These are phyloP conservation scores for Aramus guarauna DNA, from an alignment of 2,113 vertebrate species.

Conservation along the genomic window DNA sequence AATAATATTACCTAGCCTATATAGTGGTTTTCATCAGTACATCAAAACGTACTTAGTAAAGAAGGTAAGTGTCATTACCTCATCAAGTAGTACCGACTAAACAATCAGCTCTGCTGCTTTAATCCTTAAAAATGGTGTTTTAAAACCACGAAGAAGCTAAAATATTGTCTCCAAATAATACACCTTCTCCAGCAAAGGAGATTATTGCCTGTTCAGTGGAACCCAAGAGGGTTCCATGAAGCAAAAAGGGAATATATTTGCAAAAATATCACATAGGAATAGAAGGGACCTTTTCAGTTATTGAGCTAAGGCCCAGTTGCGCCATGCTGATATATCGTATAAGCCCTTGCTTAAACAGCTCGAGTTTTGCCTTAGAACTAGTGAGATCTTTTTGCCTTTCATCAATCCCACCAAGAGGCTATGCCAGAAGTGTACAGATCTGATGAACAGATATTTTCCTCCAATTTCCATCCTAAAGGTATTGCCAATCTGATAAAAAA, in stretches of 20 bases:
- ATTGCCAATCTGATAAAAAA: neutral
- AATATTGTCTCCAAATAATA: slow-evolving; percentile 51
- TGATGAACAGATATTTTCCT: neutral
- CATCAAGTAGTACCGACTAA: slow-evolving; percentile 18
- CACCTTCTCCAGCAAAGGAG: slow-evolving; percentile 24
- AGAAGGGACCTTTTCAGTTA: slow-evolving; percentile 41
- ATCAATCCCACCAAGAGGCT: neutral
- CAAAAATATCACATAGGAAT: slow-evolving; percentile 3
- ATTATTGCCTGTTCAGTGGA: slow-evolving; percentile 31
- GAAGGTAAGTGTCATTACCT: slow-evolving; percentile 24
- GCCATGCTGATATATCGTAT: neutral
- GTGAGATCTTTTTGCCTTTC: neutral
- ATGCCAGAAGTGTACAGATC: neutral
- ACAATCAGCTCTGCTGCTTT: slow-evolving; percentile 25
- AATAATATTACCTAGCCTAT: slow-evolving; percentile 9
- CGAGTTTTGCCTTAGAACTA: neutral
- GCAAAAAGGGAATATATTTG: slow-evolving; percentile 31
- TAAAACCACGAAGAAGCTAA: slow-evolving; percentile 35
- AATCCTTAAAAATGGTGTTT: slow-evolving; percentile 49
- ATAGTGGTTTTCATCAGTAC: slow-evolving; percentile 22
- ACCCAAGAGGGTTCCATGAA: neutral
- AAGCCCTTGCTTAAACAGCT: slow-evolving; percentile 34
- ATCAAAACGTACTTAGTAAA: slow-evolving; percentile 34
- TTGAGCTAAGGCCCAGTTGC: neutral
- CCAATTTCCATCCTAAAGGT: neutral